Percentiles rank a stretch among this genome's conserved stretches.
Evolutionary conservation across 2,797 vertebrate species (phyloP).

Genomic region (Dicrostonyx torquatus): DNA sequence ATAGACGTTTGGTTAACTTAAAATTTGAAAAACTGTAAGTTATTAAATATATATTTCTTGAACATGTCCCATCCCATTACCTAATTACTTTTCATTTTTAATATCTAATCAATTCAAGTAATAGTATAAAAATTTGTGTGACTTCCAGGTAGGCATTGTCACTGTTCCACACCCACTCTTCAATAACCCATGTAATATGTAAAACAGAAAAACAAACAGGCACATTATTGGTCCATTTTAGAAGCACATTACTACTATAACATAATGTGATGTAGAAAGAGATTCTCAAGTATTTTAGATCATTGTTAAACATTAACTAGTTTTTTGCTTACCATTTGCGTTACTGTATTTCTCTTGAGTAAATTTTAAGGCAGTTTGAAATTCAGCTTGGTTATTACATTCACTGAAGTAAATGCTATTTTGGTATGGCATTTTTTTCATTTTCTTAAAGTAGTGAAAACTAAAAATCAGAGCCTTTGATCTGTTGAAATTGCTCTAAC

Average conservation of each 20-base stretch:
- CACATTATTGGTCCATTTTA: not conserved
- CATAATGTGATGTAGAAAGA: not conserved
- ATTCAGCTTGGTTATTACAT: conserved; percentile 57
- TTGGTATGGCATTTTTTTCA: conserved; percentile 71
- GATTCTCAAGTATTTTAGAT: conserved; percentile 31
- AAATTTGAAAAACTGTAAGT: not conserved
- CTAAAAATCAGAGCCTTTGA: conserved; percentile 70
- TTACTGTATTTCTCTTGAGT: not conserved
- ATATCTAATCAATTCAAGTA: not conserved
- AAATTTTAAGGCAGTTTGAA: conserved; percentile 38
- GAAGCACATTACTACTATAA: not conserved
- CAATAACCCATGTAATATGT: not conserved
- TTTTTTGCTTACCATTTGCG: not conserved
- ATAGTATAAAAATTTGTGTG: not conserved
- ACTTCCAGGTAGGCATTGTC: not conserved
- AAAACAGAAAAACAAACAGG: not conserved
- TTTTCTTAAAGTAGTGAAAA: conserved; percentile 73
- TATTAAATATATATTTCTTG: not conserved
- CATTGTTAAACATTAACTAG: conserved; percentile 14
- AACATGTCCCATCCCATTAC: not conserved
- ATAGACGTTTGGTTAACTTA: not conserved
- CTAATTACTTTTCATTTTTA: not conserved
- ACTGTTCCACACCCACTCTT: not conserved
- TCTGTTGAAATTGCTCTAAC: conserved; percentile 77
- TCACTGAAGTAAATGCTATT: conserved; percentile 63